Conservation (phyloP, 2,888 invertebrate genomes). For the Erebia palarica region DNA sequence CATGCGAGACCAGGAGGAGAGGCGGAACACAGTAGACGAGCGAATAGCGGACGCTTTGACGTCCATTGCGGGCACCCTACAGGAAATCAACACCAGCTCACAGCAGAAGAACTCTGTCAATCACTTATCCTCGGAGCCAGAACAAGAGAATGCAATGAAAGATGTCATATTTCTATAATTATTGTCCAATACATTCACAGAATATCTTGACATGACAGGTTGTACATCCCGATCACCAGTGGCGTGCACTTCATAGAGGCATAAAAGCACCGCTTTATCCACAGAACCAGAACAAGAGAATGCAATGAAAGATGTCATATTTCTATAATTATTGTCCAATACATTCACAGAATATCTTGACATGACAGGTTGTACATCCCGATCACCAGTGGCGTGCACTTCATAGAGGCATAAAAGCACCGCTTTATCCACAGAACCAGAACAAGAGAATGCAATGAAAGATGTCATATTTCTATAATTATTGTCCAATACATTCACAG, state of each 20-base stretch:
- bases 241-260: too few relatives aligned
- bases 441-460: conserved; percentile 55
- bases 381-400: too few relatives aligned
- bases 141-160: conserved; percentile 55
- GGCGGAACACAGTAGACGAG: conserved; percentile 58
- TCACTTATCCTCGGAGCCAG: conserved; percentile 52
- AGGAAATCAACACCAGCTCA: conserved; percentile 63
- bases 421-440: conserved; percentile 51
- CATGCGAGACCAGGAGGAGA: conserved; percentile 62
- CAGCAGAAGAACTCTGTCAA: conserved; percentile 61
- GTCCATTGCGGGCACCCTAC: conserved; percentile 62
- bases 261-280: too few relatives aligned
- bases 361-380: too few relatives aligned
- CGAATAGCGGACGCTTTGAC: conserved; percentile 61
- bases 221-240: too few relatives aligned
- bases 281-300: conserved; percentile 52
- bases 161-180: conserved; percentile 47
- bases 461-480: conserved; percentile 47
- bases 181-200: not conserved
- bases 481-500: not conserved
- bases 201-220: too few relatives aligned
- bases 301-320: conserved; percentile 53
- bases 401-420: too few relatives aligned
- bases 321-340: conserved; percentile 34
- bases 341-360: too few relatives aligned